Evolutionary conservation across 2,113 vertebrate species (phyloP), one percentile per base, ranked within the genome.

Genomic region (Kobus ellipsiprymnus): DNA sequence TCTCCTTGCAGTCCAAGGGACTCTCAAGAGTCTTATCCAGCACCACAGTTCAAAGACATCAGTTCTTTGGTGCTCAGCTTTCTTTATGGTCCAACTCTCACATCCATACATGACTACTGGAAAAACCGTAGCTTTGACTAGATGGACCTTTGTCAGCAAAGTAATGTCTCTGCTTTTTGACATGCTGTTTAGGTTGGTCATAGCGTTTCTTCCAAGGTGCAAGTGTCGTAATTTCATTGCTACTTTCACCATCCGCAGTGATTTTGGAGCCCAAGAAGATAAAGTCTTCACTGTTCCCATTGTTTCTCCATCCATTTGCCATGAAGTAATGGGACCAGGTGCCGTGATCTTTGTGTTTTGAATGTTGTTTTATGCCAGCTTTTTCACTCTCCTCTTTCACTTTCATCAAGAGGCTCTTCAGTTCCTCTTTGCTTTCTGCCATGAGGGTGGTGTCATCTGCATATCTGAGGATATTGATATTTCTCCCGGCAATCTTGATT

Each of bases 41-140:
- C 9, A 71, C 9, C 67, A 71, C 5, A 23, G n/a, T 12, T 71
- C 17, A 71, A 36, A 71, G 2, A 6, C 4, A 11, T 21, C 64
- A 36, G 0, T 71, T 71, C n/a, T 36, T 71, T 0, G 0, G 19
- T 12, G 5, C 2, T 23, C 5, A 71, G 19, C 2, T 23, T 71
- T 40, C n/a, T 40, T 71, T 21, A 71, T 12, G 2, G 19, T 40
- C 19, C 67, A 40, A 12, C 67, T 71, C n/a, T 40, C 19, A 71
- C 10, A 40, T 71, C 67, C n/a, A 71, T 71, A 71, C 67, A 71
- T 23, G 67, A 71, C 19, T 10, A 40, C 0, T 23, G 1, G n/a
- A 71, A 40, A 71, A 71, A 71, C 19, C 9, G 40, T 71, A 40
- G 5, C 67, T n/a, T 71, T 40, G n/a, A 71, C 19, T 40, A 23